These are phyloP conservation scores for Nothoprocta pentlandii DNA, from an alignment of 2,113 vertebrate species.

Conservation along the genomic window DNA sequence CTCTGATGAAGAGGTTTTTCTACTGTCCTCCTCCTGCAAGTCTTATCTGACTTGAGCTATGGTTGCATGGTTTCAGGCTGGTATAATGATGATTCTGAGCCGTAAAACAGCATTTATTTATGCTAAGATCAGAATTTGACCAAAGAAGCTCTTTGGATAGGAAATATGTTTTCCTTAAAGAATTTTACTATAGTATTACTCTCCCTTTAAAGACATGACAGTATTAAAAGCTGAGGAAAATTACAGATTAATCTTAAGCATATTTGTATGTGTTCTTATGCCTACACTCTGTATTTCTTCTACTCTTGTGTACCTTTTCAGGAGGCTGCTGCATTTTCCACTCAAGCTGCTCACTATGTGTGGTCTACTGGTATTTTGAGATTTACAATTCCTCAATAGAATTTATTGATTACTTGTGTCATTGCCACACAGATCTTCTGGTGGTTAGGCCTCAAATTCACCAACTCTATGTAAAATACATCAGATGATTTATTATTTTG, in stretches of 20 bases:
- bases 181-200: not conserved
- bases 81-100: not conserved
- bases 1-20: not conserved
- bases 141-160: not conserved
- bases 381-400: not conserved
- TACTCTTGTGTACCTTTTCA: not conserved
- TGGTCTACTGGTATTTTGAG: not conserved
- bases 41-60: not conserved
- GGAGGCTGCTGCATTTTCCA: not conserved
- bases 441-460: not conserved
- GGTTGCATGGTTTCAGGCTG: not conserved
- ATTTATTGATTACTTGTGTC: not conserved
- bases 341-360: not conserved
- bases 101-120: not conserved
- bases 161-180: not conserved
- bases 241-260: not conserved
- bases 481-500: not conserved
- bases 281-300: not conserved
- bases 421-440: not conserved
- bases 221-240: not conserved
- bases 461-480: not conserved
- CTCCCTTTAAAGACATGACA: fast-evolving
- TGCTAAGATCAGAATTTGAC: not conserved
- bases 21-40: not conserved
- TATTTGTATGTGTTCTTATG: not conserved